Evolutionary conservation across 2,113 vertebrate genomes (phyloP), one percentile per base, ranked within the genome.

Genomic region (Trogon surrucura): DNA sequence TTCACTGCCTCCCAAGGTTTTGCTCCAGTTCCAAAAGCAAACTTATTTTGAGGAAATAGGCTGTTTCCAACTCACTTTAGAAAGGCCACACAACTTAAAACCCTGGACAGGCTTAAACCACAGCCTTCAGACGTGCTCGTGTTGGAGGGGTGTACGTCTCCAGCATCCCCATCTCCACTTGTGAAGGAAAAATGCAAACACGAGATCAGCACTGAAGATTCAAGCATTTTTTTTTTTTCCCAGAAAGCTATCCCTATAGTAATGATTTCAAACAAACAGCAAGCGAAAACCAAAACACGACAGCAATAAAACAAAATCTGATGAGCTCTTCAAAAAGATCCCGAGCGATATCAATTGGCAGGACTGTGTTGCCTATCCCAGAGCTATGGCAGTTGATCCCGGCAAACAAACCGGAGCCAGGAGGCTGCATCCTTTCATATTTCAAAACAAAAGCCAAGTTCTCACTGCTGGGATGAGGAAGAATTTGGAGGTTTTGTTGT

Each of bases 1-100:
- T 97, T 98, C 47, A 22, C 97, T 98, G 97, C 96, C 91, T 95
- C 98, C 97, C 95, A 96, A 97, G 97, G 96, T 95, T 97, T 93
- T 93, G 95, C 96, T 97, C 95, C 88, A 70, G 91, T 97, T 96
- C 94, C 97, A 97, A 97, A 97, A 97, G 96, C 88, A 82, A 97
- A 94, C 73, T 96, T 96, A 97, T 98, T 98, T 98, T 98, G 98
- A 97, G 97, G 93, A 97, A 97, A 97, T 16, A 96, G 97, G 96
- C 94, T 96, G 88, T 96, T 98, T 98, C 97, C 98, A 98, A 94
- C 97, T 95, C 96, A 96, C 96, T 97, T 97, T 54, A 95, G 91
- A 95, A 41, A 60, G 95, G 90, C 89, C 88, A 94, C 88, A 56
- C 91, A 36, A 78, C 71, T 92, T 80, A 70, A 96, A 95, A 87